Evolutionary conservation across 1,140 invertebrate genomes (phyloP), one percentile per base, ranked within the genome.

Genomic region (Oppia nitens): DNA sequence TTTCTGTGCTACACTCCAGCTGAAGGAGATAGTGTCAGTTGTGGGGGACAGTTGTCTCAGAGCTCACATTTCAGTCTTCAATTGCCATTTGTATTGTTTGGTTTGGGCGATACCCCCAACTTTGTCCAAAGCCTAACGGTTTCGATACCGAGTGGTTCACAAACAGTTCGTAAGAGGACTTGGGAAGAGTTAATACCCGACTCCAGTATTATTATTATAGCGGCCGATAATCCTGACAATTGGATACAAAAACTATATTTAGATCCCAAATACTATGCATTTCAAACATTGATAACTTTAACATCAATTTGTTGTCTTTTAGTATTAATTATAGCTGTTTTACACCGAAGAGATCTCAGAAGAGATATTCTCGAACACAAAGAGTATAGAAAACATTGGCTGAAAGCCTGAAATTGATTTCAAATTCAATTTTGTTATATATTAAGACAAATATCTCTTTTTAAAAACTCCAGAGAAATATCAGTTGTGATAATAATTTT

Each of bases 141-240:
- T 23, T 86, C 87, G 9, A 77, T 96, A 57, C 73, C 84, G 75
- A 60, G 78, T 32, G 29, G 52, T 28, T 58, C 54, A 9, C 6
- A 9, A 17, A 45, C 32, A 25, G 40, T 60, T 25, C 55, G 59
- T 25, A 62, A 60, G 29, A 63, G 24, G n/a, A 80, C 80, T 51
- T 96, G 87, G 83, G 83, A 83, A 0, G 89, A 94, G 71, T 85
- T 98, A 32, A 96, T 98, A 68, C 94, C 87, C 29, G 98, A 96
- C 70, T 95, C 93, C 1, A 93, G 97, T 72, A 85, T 99, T 70
- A 84, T 97, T 20, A 82, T 98, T 1, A 88, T 97, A 61, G 90
- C 91, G 9, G 75, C 81, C 2, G 73, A 79, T 60, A 75, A 86
- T 51, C 83, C 88, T 4, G 77, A 74, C 6, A 78, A 79, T 66